Percentiles rank a stretch among this genome's conserved stretches.
phyloP scores from a whole-genome alignment of 2,113 vertebrate species.

The Struthidea cinerea region DNA sequence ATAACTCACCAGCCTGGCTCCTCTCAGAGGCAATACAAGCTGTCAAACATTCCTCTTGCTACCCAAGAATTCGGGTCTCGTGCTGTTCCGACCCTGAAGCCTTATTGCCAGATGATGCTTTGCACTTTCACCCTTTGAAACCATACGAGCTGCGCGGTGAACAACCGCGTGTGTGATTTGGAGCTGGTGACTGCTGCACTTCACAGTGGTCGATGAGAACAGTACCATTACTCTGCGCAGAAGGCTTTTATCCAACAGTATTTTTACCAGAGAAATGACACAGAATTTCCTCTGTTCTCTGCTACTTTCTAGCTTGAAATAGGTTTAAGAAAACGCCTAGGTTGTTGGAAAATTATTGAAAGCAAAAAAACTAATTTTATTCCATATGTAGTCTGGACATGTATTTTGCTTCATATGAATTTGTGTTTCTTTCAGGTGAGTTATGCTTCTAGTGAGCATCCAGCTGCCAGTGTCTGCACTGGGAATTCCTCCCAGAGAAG shows the following conservation, averaged over 20 bases:
- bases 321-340: not conserved
- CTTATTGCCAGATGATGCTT: not conserved
- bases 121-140: constrained; percentile 9
- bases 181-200: not conserved
- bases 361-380: not conserved
- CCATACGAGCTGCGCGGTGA: not conserved
- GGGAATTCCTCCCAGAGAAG: not conserved
- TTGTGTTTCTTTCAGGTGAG: not conserved
- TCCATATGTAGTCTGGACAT: not conserved
- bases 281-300: not conserved
- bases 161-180: not conserved
- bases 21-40: not conserved
- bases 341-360: not conserved
- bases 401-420: not conserved
- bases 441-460: not conserved
- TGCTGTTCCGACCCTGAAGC: not conserved
- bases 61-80: not conserved
- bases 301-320: not conserved
- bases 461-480: not conserved
- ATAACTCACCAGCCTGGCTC: not conserved
- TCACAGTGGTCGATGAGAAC: not conserved
- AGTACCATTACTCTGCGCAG: not conserved
- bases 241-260: not conserved
- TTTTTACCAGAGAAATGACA: not conserved
- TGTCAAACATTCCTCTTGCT: not conserved